These are phyloP conservation scores for Catharus minimus DNA, from an alignment of 2,113 vertebrate species.

Conservation along the genomic window DNA sequence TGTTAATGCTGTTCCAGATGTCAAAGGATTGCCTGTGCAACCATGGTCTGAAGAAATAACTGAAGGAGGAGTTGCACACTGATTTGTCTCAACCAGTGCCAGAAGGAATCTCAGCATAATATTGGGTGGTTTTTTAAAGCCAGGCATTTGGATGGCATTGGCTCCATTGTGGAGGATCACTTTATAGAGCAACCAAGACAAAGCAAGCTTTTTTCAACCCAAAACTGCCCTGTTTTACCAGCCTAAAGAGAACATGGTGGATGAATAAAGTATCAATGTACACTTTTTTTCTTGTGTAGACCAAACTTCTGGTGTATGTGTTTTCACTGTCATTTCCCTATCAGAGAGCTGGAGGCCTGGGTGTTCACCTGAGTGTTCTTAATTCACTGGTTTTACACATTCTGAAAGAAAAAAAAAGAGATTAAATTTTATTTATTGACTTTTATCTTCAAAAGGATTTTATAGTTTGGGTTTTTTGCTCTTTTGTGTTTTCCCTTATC, in stretches of 20 bases:
- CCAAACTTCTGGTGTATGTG: background rate
- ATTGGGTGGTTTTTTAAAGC: background rate
- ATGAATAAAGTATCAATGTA: background rate
- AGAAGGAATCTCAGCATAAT: background rate
- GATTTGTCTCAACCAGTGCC: background rate
- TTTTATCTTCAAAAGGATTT: background rate
- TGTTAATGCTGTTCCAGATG: background rate
- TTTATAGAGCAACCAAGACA: background rate
- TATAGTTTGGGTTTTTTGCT: background rate
- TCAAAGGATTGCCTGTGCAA: background rate
- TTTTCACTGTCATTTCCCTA: background rate
- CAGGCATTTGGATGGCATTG: background rate
- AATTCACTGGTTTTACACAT: background rate
- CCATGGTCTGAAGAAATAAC: background rate
- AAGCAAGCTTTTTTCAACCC: background rate
- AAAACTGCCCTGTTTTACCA: background rate
- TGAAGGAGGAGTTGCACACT: background rate
- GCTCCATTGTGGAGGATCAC: background rate
- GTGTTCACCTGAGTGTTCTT: background rate
- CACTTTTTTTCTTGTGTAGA: background rate
- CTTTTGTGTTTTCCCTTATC: background rate
- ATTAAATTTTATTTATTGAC: background rate
- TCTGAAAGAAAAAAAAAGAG: background rate
- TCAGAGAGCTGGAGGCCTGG: background rate
- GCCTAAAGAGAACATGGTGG: background rate